Base-by-base conservation (phyloP, 2,888 invertebrate species). In the Cecidostiba fungosa region DNA sequence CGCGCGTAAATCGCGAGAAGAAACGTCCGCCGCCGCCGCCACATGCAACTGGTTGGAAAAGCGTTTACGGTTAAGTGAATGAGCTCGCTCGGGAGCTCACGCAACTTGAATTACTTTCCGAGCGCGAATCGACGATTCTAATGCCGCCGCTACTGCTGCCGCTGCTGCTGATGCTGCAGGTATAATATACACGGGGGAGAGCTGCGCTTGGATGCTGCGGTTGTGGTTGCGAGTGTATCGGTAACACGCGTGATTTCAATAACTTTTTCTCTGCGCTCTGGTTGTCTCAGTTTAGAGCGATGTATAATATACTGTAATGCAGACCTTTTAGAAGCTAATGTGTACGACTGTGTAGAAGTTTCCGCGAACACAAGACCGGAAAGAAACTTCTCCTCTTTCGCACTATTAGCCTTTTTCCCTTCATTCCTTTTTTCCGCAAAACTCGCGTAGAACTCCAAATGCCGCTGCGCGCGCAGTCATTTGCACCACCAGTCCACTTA, bases 81-180 rank as follows among this genome's bases (percentile, higher is more conserved):
- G 82, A 82, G 84, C 84, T 50, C 70, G 82, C 59, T 73, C 54
- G 26, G 23, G 70, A 69, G 73, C 54, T 59, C 84, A 84, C 84
- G 86, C 86, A 86, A 84, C 86, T 81, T 81, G 86, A 84, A 86
- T 86, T 86, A 86, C 84, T 80, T 86, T 81, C 73, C 78, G 77
- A 5, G 50, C 54, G 80, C 79, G 76, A 43, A 72, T 83, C 83
- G 83, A 16, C 72, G 50, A 39, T 77, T 76, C 62, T 74, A 43
- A 26, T 66, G 54, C 59, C 54, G 12, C 26, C 32, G 19, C 43
- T 36, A 19, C 43, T 26, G 23, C 32, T 8, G 32, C 39, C 14
- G 14, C 74, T 50, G 19, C 72, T 23, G 36, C 8, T 29, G 16
- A n/a, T n/a, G n/a, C n/a, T n/a, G n/a, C n/a, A n/a, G n/a, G n/a